A percentile compares a stretch with the other conserved stretches of the same genome.
Evolutionary conservation across 2,797 vertebrate genomes (phyloP).

Genomic region (Halcyon smyrnensis): DNA sequence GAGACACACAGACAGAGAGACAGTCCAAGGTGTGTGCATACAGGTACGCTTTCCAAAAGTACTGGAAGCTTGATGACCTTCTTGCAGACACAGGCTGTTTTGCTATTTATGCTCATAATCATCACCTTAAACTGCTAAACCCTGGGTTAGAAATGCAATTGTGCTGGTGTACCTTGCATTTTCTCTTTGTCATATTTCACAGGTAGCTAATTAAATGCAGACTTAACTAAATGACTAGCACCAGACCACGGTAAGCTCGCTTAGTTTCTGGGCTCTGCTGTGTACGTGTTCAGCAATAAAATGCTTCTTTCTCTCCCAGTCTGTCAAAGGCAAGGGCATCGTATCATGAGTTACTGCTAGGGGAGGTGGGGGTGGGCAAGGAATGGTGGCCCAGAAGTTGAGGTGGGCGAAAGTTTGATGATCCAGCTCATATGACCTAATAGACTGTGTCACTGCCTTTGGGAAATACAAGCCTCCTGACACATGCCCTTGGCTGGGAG

Average conservation of each 20-base stretch:
- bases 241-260: background rate
- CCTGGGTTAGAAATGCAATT: background rate
- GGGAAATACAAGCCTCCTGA: conserved; percentile 56
- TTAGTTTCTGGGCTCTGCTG: conserved; percentile 23
- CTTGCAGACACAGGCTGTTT: background rate
- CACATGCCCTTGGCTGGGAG: conserved; percentile 71
- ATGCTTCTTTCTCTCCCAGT: conserved; percentile 2
- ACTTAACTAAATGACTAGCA: conserved; percentile 15
- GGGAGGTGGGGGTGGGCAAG: conserved; percentile 39
- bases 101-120: background rate
- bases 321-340: conserved; percentile 45
- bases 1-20: background rate
- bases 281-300: conserved; percentile 55
- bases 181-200: conserved; percentile 21
- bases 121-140: conserved; percentile 6
- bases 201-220: conserved; percentile 58
- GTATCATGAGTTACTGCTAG: background rate
- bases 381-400: conserved; percentile 55
- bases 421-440: conserved; percentile 61
- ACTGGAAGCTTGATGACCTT: background rate
- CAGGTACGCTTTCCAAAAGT: rapidly evolving
- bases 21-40: background rate
- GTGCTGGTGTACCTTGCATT: background rate
- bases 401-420: conserved; percentile 31
- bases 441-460: conserved; percentile 69